A percentile compares a stretch with the other conserved stretches of the same genome.
phyloP scores from a whole-genome alignment of 2,888 invertebrate genomes.

The Ecliptopera silaceata region DNA sequence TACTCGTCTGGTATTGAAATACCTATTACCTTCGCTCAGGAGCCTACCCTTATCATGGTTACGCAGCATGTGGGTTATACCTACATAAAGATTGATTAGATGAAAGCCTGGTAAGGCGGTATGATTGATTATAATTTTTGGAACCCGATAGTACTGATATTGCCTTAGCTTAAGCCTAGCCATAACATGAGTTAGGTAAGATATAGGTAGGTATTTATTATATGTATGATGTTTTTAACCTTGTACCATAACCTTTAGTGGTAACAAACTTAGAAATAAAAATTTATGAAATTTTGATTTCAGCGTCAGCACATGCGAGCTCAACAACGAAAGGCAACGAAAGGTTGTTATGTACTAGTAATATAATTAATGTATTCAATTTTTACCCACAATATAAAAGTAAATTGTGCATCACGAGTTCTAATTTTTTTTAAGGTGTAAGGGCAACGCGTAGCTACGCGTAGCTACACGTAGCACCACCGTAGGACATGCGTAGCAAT shows the following conservation, averaged over 20 bases:
- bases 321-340: no score
- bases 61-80: slow-evolving; percentile 10
- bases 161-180: neutral
- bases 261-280: no score
- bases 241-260: neutral
- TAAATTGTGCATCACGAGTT: no score
- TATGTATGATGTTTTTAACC: neutral
- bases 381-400: no score
- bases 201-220: neutral
- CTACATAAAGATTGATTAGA: slow-evolving; percentile 25
- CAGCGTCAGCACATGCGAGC: no score
- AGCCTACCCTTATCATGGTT: slow-evolving; percentile 18
- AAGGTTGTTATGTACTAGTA: no score
- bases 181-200: neutral
- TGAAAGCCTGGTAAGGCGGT: slow-evolving; percentile 14
- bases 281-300: no score
- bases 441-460: neutral
- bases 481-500: neutral
- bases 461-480: neutral
- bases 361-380: no score
- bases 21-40: slow-evolving; percentile 3
- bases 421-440: no score
- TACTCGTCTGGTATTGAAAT: neutral
- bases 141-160: slow-evolving; percentile 10
- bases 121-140: slow-evolving; percentile 29